These are phyloP conservation scores for Terebella lapidaria DNA, from an alignment of 2,888 invertebrate genomes.

Conservation along the genomic window DNA sequence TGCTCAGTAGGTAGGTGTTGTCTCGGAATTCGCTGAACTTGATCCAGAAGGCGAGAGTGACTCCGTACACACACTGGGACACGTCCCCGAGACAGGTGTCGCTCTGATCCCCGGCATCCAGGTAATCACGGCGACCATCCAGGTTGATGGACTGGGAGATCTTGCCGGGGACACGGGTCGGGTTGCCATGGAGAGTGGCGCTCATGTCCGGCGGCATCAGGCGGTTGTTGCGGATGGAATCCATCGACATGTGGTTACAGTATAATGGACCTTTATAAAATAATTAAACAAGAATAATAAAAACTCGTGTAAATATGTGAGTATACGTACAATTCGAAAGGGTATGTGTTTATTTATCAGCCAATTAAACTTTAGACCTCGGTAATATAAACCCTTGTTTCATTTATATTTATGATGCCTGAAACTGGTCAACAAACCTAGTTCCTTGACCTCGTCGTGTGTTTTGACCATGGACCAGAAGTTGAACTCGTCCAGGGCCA, in stretches of 20 bases:
- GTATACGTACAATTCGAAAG: background rate
- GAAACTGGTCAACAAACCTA: too few species aligned
- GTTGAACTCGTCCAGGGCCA: constrained; percentile 45
- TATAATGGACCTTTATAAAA: constrained; percentile 43
- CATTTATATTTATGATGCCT: too few species aligned
- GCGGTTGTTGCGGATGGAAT: constrained; percentile 12
- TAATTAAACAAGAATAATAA: background rate
- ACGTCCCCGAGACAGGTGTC: constrained; percentile 36
- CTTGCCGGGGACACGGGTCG: constrained; percentile 18
- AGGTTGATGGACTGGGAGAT: constrained; percentile 25
- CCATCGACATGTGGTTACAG: constrained; percentile 37
- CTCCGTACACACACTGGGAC: constrained; percentile 34
- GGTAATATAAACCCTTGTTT: too few species aligned
- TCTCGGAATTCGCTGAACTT: constrained; percentile 30
- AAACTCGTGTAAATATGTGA: background rate
- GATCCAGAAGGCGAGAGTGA: constrained; percentile 41
- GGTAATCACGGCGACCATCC: constrained; percentile 35
- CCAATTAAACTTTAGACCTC: background rate
- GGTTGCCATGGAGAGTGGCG: constrained; percentile 17
- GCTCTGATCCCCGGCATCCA: constrained; percentile 34
- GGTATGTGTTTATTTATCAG: background rate
- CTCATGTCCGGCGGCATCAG: background rate
- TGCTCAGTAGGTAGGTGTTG: constrained; percentile 31
- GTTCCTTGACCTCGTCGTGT: constrained; percentile 33
- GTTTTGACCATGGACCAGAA: constrained; percentile 38